A percentile compares a stretch with the other conserved stretches of the same genome.
phyloP scores from a whole-genome alignment of 2,113 vertebrate species.

The Vulpes lagopus region DNA sequence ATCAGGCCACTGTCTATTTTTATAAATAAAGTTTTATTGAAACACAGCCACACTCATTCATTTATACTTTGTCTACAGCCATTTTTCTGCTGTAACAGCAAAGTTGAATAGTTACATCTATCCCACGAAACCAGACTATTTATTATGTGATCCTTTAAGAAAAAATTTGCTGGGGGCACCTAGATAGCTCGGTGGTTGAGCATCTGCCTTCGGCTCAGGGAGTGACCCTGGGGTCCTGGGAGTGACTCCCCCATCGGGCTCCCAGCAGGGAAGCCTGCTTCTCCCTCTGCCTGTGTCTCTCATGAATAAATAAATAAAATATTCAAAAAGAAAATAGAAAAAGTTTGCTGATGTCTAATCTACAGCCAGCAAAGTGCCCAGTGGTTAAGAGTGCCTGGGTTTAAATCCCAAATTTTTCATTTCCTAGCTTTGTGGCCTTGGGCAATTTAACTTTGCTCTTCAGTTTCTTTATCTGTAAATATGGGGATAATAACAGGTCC shows the following conservation, averaged over 20 bases:
- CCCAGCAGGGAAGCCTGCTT: too few species aligned
- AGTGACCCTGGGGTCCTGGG: too few species aligned
- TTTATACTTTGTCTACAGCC: background rate
- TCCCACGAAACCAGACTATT: background rate
- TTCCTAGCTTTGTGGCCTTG: background rate
- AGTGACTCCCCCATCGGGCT: too few species aligned
- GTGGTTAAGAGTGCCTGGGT: background rate
- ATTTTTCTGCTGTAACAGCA: background rate
- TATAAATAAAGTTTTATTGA: background rate
- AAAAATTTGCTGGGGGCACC: background rate
- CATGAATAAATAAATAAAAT: too few species aligned
- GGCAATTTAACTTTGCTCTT: background rate
- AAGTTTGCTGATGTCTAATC: background rate
- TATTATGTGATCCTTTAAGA: background rate
- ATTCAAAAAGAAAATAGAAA: too few species aligned
- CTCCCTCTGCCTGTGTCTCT: too few species aligned
- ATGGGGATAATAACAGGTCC: background rate
- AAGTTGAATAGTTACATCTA: background rate
- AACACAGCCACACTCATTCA: background rate
- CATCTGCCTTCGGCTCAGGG: too few species aligned
- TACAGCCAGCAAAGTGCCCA: background rate
- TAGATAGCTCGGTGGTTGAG: too few species aligned
- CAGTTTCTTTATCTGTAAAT: background rate
- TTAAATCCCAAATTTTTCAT: background rate
- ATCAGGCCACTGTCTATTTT: background rate